Evolutionary conservation across 2,113 vertebrate genomes (phyloP).

Genomic region (Microtus richardsoni): DNA sequence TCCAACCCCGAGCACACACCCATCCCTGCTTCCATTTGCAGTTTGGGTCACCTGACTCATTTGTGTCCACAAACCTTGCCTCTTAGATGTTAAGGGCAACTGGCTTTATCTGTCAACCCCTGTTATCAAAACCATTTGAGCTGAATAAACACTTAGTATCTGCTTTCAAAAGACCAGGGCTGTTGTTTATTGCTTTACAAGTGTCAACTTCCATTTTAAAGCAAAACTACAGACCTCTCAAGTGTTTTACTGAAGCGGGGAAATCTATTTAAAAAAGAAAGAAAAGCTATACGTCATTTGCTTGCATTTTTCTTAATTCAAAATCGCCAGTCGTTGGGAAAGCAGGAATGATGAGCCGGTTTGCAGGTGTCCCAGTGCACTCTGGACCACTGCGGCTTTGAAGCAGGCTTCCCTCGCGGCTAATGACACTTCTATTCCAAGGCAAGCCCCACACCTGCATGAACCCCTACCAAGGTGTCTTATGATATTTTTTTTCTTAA

Average conservation of each 20-base stretch:
- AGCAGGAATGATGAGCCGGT: background rate
- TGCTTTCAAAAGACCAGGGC: background rate
- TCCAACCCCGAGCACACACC: background rate
- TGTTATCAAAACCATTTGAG: slow-evolving; percentile 1
- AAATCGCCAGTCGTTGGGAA: slow-evolving; percentile 4
- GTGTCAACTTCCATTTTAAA: background rate
- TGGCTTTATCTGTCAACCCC: background rate
- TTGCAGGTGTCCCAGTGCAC: background rate
- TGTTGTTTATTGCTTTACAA: slow-evolving; percentile 14
- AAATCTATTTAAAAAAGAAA: background rate
- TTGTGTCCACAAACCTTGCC: background rate
- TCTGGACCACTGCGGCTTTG: too few relatives aligned
- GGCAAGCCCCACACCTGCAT: background rate
- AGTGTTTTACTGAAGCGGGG: background rate
- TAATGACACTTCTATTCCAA: background rate
- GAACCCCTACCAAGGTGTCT: background rate
- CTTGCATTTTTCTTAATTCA: slow-evolving; percentile 23
- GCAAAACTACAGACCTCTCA: background rate
- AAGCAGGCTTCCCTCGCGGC: background rate
- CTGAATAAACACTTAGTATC: slow-evolving; percentile 8
- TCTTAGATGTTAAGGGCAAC: slow-evolving; percentile 15
- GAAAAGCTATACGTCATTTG: background rate
- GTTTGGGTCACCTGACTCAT: background rate
- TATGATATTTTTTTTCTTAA: background rate
- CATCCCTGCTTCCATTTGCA: background rate